phyloP scores from a whole-genome alignment of 1,140 invertebrate species.

The Pygmarrhopalites habei region DNA sequence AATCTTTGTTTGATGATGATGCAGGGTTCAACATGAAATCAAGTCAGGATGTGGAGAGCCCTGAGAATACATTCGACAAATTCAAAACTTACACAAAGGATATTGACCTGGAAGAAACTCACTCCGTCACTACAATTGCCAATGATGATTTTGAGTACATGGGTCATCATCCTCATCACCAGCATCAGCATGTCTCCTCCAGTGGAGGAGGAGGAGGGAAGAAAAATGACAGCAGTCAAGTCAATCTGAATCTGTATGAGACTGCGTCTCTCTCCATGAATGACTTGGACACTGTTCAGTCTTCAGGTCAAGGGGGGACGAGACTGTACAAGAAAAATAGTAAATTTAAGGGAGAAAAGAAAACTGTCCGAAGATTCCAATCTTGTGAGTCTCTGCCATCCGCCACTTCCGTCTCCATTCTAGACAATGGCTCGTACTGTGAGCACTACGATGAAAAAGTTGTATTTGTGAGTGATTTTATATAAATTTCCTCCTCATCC shows the following conservation, averaged over 20 bases:
- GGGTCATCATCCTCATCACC: background rate
- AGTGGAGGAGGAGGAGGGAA: background rate
- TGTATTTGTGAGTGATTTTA: constrained; percentile 9
- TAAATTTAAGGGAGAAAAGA: constrained; percentile 4
- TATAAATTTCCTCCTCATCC: no score
- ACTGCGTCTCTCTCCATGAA: constrained; percentile 13
- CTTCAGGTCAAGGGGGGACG: background rate
- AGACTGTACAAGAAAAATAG: constrained; percentile 10
- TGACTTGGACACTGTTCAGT: constrained; percentile 8
- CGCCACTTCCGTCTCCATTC: background rate
- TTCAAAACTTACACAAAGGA: constrained; percentile 14
- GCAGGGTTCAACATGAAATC: constrained; percentile 6
- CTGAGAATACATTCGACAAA: constrained; percentile 1
- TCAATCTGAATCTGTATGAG: constrained; percentile 2
- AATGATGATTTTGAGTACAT: constrained; percentile 45
- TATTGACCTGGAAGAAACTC: constrained; percentile 2
- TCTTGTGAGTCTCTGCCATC: constrained; percentile 1
- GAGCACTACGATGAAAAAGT: constrained; percentile 15
- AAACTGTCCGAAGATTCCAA: constrained; percentile 1
- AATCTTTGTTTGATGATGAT: no score
- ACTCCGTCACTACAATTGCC: constrained; percentile 42
- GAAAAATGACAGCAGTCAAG: background rate
- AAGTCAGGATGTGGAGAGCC: background rate
- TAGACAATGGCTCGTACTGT: constrained; percentile 6
- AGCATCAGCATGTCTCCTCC: background rate